These are phyloP conservation scores for Odontocerum albicorne DNA, from an alignment of 2,888 invertebrate species.

Conservation along the genomic window DNA sequence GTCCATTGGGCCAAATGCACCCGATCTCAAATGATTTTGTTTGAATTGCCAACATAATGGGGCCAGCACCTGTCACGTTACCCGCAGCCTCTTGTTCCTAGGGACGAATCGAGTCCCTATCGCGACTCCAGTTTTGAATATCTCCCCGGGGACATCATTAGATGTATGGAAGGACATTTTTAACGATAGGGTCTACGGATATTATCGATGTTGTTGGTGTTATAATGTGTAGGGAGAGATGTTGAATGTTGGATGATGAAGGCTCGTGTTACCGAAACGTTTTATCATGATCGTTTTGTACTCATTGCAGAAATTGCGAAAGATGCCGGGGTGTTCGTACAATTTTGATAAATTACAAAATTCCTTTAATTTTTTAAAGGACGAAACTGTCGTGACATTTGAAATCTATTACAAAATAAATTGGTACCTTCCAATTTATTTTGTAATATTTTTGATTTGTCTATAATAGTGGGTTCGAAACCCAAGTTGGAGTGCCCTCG, in stretches of 20 bases:
- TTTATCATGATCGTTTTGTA: slow-evolving; percentile 5
- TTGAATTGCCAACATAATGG: slow-evolving; percentile 7
- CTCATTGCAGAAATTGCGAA: too few relatives aligned
- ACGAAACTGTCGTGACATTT: too few relatives aligned
- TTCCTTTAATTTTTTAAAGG: too few relatives aligned
- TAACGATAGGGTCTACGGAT: not conserved
- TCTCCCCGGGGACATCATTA: slow-evolving; percentile 9
- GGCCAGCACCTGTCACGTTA: slow-evolving; percentile 1
- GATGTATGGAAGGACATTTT: not conserved
- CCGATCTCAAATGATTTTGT: not conserved
- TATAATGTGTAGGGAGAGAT: not conserved
- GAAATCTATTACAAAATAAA: too few relatives aligned
- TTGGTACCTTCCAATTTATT: too few relatives aligned
- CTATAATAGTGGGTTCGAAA: too few relatives aligned
- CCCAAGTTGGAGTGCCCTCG: too few relatives aligned
- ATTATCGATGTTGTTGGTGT: slow-evolving; percentile 7
- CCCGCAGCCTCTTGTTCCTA: not conserved
- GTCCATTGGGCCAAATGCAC: not conserved
- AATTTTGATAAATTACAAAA: too few relatives aligned
- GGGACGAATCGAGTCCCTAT: not conserved
- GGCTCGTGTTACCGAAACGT: slow-evolving; percentile 4
- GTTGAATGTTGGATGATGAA: too few relatives aligned
- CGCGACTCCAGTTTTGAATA: not conserved
- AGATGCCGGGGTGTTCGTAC: too few relatives aligned
- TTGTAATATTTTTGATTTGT: too few relatives aligned